Percentiles rank a stretch among this genome's conserved stretches.
phyloP scores from a whole-genome alignment of 2,888 invertebrate genomes.

The Phortica okadai region DNA sequence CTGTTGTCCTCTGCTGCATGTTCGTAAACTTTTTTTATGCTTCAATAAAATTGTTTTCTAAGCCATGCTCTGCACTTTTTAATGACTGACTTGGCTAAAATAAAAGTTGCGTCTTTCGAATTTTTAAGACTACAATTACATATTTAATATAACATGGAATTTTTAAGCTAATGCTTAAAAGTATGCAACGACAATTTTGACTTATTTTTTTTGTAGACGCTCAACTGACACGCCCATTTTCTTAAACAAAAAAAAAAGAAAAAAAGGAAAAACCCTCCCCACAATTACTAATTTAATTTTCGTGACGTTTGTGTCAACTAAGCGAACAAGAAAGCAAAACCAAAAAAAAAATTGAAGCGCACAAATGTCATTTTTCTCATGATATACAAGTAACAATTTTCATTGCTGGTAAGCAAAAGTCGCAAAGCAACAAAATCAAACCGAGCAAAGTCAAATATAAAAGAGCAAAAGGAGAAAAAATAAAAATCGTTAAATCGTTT shows the following conservation, averaged over 20 bases:
- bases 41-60: constrained; percentile 28
- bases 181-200: constrained; percentile 1
- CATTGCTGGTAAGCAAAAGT: neutral
- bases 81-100: constrained; percentile 7
- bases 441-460: neutral
- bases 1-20: neutral
- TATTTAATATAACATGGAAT: neutral
- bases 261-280: no score
- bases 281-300: neutral
- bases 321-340: constrained; percentile 41
- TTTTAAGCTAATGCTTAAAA: neutral
- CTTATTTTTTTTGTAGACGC: neutral
- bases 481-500: constrained; percentile 64
- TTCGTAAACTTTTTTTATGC: constrained; percentile 17
- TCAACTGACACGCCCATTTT: neutral
- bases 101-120: neutral
- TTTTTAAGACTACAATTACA: no score
- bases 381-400: constrained; percentile 5
- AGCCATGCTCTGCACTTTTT: constrained; percentile 10
- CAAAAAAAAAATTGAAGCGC: constrained; percentile 57
- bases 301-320: neutral
- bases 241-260: neutral
- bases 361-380: constrained; percentile 67
- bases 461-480: constrained; percentile 6
- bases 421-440: neutral